Conservation (phyloP, 1,140 invertebrate species). For the Atta texana region DNA sequence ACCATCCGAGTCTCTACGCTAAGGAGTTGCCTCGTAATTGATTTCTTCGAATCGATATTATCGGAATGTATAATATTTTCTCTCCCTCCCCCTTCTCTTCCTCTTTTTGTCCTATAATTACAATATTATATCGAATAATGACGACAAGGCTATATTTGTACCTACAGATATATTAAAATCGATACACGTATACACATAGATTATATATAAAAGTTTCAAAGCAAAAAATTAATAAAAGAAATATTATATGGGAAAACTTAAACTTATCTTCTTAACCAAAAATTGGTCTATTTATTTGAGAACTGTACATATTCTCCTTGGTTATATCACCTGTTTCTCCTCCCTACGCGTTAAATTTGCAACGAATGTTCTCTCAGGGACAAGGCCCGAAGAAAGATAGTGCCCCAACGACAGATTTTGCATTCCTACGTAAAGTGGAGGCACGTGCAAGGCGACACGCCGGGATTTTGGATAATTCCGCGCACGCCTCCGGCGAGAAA, state of each 20-base stretch:
- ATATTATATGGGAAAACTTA: not conserved
- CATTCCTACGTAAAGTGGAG: conserved; percentile 56
- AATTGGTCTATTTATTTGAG: conserved; percentile 17
- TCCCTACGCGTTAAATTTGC: conserved; percentile 67
- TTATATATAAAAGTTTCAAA: not conserved
- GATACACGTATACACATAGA: not conserved
- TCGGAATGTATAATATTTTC: not conserved
- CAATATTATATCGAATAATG: not conserved
- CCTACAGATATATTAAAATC: not conserved
- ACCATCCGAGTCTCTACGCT: conserved; percentile 25
- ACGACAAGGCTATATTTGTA: not conserved
- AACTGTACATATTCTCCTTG: not conserved
- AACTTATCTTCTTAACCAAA: not conserved
- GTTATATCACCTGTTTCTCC: conserved; percentile 45
- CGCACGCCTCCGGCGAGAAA: conserved; percentile 52
- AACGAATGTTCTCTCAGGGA: conserved; percentile 59
- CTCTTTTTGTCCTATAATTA: not conserved
- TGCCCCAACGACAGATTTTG: conserved; percentile 49
- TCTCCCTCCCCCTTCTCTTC: not conserved
- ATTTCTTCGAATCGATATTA: conserved; percentile 68
- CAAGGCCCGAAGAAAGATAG: conserved; percentile 41
- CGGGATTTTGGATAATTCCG: conserved; percentile 65
- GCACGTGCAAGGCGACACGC: conserved; percentile 67
- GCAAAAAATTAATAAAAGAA: not conserved
- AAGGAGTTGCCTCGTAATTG: conserved; percentile 56